Conservation (phyloP, 2,888 invertebrate species). For the Agonopterix arenella region DNA sequence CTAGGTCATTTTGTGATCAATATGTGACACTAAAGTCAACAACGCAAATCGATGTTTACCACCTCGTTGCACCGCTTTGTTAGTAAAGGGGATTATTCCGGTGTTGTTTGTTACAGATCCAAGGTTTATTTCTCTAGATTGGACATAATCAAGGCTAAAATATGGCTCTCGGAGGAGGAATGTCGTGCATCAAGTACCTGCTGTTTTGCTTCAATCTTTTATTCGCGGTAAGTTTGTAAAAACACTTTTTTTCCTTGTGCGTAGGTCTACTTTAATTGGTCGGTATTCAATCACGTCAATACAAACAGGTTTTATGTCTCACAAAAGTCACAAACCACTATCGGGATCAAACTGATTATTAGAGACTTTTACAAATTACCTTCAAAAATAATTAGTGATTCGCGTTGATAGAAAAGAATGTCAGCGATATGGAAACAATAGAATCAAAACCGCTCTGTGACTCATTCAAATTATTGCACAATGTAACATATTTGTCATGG, state of each 20-base stretch:
- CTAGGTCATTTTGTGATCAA: background rate
- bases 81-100: constrained; percentile 6
- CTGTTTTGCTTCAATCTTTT: constrained; percentile 91
- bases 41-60: constrained; percentile 52
- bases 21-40: constrained; percentile 19
- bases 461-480: too few species aligned
- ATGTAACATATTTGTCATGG: too few species aligned
- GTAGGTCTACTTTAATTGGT: too few species aligned
- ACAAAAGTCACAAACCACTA: too few species aligned
- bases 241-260: constrained; percentile 3
- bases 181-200: constrained; percentile 92
- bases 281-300: too few species aligned
- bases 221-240: constrained; percentile 84
- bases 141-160: constrained; percentile 41
- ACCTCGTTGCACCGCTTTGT: constrained; percentile 2
- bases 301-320: too few species aligned
- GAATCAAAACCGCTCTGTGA: too few species aligned
- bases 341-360: too few species aligned
- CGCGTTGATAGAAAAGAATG: too few species aligned
- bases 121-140: constrained; percentile 22
- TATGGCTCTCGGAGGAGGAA: constrained; percentile 87
- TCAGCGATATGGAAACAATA: too few species aligned
- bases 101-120: constrained; percentile 54
- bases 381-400: too few species aligned
- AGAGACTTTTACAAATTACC: too few species aligned